Evolutionary conservation across 2,113 vertebrate genomes (phyloP), one percentile per base, ranked within the genome.

Genomic region (Canis aureus): DNA sequence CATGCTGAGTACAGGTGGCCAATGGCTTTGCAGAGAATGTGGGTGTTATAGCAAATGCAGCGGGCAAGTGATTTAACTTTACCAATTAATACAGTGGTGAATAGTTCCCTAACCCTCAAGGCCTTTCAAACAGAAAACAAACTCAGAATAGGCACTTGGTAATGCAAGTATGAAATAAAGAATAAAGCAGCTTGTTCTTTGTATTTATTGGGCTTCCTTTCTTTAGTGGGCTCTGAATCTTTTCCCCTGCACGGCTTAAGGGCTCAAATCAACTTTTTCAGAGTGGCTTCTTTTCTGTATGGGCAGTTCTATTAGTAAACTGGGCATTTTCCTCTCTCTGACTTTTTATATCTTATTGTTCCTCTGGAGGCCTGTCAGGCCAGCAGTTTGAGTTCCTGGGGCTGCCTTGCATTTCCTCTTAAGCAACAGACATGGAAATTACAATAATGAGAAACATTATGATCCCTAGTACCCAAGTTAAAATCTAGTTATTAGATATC

Each of bases 1-100:
- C 98, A 98, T 98, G 98, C 98, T 98, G 98, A 98, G 98, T 97
- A 98, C 98, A 99, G 98, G 98, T 98, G 98, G 98, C 88, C 97
- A 98, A 96, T 97, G 92, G 94, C 88, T 96, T 76, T 82, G 92
- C 93, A 92, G 98, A 95, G 97, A 98, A 97, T 97, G 97, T 82
- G 91, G 35, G 62, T 96, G 94, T 96, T 98, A 89, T 1, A 95
- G 60, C 4, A 0, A 73, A 90, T 51, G 32, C 12, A 17, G 78
- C 35, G 94, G 67, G 87, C 85, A 93, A 95, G 73, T 9, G 17
- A 73, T 96, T 98, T 98, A 97, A 96, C 92, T 96, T 97, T 78
- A 96, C 96, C 97, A 98, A 98, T 98, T 98, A 98, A 98, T 97
- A 57, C 57, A 93, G 29, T 2, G 4, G 0, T 90, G 79, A 93